Evolutionary conservation across 2,888 invertebrate species (phyloP).

Genomic region (Catonia carolina): DNA sequence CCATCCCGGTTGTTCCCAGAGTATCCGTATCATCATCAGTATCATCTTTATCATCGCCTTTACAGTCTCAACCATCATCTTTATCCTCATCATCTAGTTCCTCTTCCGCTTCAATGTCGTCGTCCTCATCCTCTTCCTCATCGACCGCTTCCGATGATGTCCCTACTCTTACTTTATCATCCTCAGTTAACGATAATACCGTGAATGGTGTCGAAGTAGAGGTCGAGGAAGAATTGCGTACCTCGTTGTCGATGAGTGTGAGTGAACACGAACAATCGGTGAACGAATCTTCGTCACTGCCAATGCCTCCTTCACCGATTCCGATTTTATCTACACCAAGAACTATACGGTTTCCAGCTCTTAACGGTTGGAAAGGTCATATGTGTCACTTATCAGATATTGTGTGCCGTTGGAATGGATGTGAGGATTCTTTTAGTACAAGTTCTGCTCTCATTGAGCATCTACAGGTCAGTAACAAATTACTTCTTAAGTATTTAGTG

Average conservation of each 20-base stretch:
- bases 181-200: too few species aligned
- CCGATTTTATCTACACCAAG: constrained; percentile 48
- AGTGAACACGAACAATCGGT: too few species aligned
- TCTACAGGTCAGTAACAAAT: constrained; percentile 57
- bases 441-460: constrained; percentile 79
- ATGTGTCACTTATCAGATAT: constrained; percentile 28
- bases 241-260: too few species aligned
- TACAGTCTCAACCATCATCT: constrained; percentile 38
- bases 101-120: constrained; percentile 25
- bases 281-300: too few species aligned
- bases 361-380: constrained; percentile 32
- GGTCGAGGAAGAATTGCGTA: too few species aligned
- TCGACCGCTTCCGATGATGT: constrained; percentile 22
- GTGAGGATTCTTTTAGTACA: constrained; percentile 68
- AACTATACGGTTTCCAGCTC: constrained; percentile 70
- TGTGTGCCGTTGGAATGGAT: constrained; percentile 73
- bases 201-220: too few species aligned
- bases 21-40: constrained; percentile 39
- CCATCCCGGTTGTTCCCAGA: too few species aligned
- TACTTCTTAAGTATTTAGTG: too few species aligned
- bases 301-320: constrained; percentile 26
- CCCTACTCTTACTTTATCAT: neutral
- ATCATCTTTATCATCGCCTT: constrained; percentile 39
- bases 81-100: constrained; percentile 36
- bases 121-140: constrained; percentile 23